Percentiles rank a stretch among this genome's conserved stretches.
Conservation (phyloP, 1,140 invertebrate genomes). For the Colletes gigas region DNA sequence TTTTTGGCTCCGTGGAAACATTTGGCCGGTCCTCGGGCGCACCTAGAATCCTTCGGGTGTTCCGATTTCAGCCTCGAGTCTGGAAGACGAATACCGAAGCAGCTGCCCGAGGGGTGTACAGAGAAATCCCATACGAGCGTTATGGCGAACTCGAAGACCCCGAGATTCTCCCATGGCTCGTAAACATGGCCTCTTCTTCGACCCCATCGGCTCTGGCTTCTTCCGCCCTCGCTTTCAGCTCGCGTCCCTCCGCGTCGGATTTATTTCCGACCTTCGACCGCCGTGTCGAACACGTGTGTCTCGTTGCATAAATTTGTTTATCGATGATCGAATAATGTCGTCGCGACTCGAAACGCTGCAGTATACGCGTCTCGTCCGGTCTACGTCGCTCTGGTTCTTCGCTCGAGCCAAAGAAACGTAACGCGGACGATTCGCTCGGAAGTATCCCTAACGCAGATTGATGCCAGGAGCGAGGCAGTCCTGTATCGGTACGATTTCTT, state of each 20-base stretch:
- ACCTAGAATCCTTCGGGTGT: constrained; percentile 22
- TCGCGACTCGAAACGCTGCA: no score
- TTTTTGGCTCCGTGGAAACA: constrained; percentile 1
- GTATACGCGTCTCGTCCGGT: no score
- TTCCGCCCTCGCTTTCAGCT: not conserved
- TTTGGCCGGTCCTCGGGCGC: not conserved
- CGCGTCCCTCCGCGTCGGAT: not conserved
- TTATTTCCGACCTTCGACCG: constrained; percentile 17
- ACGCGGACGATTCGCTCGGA: no score
- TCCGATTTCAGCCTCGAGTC: constrained; percentile 42
- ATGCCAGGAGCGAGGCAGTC: no score
- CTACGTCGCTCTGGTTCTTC: no score
- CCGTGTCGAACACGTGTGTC: no score
- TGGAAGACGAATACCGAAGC: constrained; percentile 10
- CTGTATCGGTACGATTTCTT: not conserved
- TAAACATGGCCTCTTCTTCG: constrained; percentile 46
- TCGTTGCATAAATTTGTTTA: no score
- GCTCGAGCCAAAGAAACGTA: no score
- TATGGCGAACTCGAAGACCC: constrained; percentile 26
- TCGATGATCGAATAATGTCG: no score
- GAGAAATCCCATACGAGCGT: constrained; percentile 48
- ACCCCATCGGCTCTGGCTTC: not conserved
- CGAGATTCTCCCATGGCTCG: constrained; percentile 35
- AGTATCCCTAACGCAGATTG: no score
- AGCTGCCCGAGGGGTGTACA: constrained; percentile 25